Percentiles rank a stretch among this genome's conserved stretches.
Evolutionary conservation across 1,140 invertebrate genomes (phyloP).

Genomic region (Euura saliciscinereae): DNA sequence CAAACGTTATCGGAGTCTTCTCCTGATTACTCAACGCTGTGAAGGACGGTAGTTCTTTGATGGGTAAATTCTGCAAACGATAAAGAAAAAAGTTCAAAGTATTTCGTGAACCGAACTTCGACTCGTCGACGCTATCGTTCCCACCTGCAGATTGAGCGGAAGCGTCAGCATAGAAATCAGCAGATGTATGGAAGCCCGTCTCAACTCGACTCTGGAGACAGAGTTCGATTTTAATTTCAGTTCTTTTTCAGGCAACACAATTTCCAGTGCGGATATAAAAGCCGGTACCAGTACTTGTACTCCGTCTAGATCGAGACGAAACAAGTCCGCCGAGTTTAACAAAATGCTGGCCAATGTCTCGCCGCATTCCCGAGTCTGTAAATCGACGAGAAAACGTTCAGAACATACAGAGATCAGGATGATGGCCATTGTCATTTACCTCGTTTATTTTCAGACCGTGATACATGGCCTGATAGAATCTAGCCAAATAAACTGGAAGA

Average conservation of each 20-base stretch:
- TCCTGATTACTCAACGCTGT: conserved; percentile 55
- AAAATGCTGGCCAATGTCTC: conserved; percentile 80
- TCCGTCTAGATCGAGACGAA: conserved; percentile 91
- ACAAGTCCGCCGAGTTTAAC: conserved; percentile 80
- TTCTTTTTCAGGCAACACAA: conserved; percentile 82
- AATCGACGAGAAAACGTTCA: neutral
- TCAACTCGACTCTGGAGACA: conserved; percentile 78
- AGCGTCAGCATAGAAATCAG: conserved; percentile 87
- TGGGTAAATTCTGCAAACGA: conserved; percentile 68
- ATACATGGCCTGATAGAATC: conserved; percentile 92
- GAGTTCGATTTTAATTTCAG: conserved; percentile 68
- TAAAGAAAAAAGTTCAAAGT: conserved; percentile 20
- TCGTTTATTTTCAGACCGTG: no score
- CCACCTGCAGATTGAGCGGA: conserved; percentile 88
- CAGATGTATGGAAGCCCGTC: conserved; percentile 89
- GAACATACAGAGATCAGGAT: no score
- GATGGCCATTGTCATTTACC: no score
- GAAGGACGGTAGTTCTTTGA: conserved; percentile 72
- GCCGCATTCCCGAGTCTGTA: conserved; percentile 66
- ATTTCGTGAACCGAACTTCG: conserved; percentile 8
- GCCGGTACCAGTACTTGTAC: conserved; percentile 89
- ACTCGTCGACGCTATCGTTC: conserved; percentile 12
- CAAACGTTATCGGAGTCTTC: conserved; percentile 69
- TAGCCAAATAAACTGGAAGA: conserved; percentile 89
- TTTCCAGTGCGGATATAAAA: conserved; percentile 87